These are phyloP conservation scores for Amiota communis DNA, from an alignment of 2,888 invertebrate genomes.

Conservation along the genomic window DNA sequence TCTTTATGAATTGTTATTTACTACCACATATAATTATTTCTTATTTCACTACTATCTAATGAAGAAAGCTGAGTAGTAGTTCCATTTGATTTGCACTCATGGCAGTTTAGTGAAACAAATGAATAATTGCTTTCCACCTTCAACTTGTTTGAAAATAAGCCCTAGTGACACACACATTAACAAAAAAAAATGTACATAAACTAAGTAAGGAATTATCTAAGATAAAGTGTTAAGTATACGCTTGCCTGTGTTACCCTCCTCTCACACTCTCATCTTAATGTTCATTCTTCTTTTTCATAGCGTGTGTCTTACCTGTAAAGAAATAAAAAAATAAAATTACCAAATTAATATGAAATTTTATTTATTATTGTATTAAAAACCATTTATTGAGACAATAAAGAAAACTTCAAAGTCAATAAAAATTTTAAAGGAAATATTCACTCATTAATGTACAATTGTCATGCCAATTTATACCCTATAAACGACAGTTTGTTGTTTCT, in stretches of 20 bases:
- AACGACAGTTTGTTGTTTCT: conserved; percentile 33
- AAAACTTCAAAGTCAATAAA: neutral
- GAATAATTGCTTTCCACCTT: too few species aligned
- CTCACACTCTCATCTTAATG: too few species aligned
- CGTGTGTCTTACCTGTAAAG: neutral
- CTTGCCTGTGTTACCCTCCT: neutral
- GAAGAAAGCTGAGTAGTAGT: neutral
- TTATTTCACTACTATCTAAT: neutral
- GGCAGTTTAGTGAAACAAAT: too few species aligned
- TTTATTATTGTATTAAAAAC: too few species aligned
- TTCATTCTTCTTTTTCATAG: neutral
- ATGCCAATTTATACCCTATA: conserved; percentile 44
- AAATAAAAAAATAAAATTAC: neutral
- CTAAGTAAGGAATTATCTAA: neutral
- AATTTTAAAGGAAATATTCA: conserved; percentile 17
- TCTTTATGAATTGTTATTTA: neutral
- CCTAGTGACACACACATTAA: neutral
- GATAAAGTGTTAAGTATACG: neutral
- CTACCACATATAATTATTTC: too few species aligned
- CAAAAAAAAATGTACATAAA: neutral
- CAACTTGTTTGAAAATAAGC: too few species aligned
- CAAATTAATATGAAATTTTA: neutral
- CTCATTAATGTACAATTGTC: conserved; percentile 44
- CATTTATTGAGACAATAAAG: conserved; percentile 16
- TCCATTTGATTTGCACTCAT: neutral